A percentile compares a stretch with the other conserved stretches of the same genome.
phyloP scores from a whole-genome alignment of 2,888 invertebrate genomes.

The Euzetes globulus region DNA sequence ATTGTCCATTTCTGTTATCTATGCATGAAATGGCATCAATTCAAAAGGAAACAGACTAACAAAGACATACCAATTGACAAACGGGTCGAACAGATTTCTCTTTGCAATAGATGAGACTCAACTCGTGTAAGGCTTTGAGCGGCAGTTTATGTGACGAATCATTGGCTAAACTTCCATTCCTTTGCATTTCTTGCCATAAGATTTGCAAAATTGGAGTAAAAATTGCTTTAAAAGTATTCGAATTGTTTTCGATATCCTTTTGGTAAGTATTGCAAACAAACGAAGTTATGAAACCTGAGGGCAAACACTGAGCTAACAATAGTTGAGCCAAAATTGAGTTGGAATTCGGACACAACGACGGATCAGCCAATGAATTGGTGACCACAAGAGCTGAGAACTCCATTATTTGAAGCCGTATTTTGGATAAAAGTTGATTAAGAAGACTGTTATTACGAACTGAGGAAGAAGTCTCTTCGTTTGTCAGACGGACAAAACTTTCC shows the following conservation, averaged over 20 bases:
- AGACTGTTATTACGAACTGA: too few relatives aligned
- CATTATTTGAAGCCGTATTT: slow-evolving; percentile 22
- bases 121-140: slow-evolving; percentile 64
- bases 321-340: slow-evolving; percentile 28
- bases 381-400: slow-evolving; percentile 15
- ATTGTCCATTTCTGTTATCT: slow-evolving; percentile 54
- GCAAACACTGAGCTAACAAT: slow-evolving; percentile 8
- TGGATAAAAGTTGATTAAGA: slow-evolving; percentile 28
- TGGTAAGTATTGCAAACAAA: slow-evolving; percentile 23
- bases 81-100: slow-evolving; percentile 59
- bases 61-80: slow-evolving; percentile 51
- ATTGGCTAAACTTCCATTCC: slow-evolving; percentile 59
- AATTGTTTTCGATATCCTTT: slow-evolving; percentile 2
- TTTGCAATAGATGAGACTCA: slow-evolving; percentile 65
- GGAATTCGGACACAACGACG: too few relatives aligned
- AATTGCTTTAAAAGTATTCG: slow-evolving; percentile 45
- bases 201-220: slow-evolving; percentile 63
- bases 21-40: slow-evolving; percentile 10
- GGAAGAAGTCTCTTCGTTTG: slow-evolving; percentile 64
- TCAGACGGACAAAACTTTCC: slow-evolving; percentile 63
- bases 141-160: slow-evolving; percentile 61
- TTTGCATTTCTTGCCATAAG: slow-evolving; percentile 58
- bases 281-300: slow-evolving; percentile 44
- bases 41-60: not conserved
- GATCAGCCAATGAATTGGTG: not conserved